These are phyloP conservation scores for Sebastes vulpes DNA, from an alignment of 2,797 vertebrate species.

Conservation along the genomic window DNA sequence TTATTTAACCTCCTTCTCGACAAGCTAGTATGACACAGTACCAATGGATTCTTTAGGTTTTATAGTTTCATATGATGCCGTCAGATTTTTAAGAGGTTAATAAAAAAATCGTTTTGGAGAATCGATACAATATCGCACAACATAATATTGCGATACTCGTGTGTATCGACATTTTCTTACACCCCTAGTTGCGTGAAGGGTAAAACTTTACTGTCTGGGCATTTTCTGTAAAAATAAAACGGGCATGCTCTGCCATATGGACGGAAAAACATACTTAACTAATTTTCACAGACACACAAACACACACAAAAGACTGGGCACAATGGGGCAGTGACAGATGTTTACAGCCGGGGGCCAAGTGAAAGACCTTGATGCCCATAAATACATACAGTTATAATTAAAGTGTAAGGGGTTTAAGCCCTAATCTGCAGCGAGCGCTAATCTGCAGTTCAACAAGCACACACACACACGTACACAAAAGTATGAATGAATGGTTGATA, in stretches of 20 bases:
- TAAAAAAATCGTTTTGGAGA: too few relatives aligned
- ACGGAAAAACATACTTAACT: background rate
- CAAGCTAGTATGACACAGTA: too few relatives aligned
- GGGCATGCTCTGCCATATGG: background rate
- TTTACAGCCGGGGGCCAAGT: conserved; percentile 37
- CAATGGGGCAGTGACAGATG: conserved; percentile 76
- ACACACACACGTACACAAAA: background rate
- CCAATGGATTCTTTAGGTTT: too few relatives aligned
- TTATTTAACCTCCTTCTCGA: too few relatives aligned
- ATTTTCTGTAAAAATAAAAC: background rate
- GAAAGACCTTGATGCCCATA: conserved; percentile 80
- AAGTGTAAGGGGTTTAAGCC: conserved; percentile 94
- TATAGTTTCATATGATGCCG: too few relatives aligned
- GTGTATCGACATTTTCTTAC: too few relatives aligned
- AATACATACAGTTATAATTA: conserved; percentile 97
- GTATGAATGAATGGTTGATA: background rate
- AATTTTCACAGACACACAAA: background rate
- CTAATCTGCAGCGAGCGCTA: conserved; percentile 92
- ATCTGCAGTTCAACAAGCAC: conserved; percentile 79
- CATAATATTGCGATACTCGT: too few relatives aligned
- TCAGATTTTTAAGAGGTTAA: too few relatives aligned
- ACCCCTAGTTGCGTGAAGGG: too few relatives aligned
- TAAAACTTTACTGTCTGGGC: background rate
- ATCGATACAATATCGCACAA: too few relatives aligned
- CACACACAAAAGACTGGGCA: background rate